phyloP scores from a whole-genome alignment of 1,140 invertebrate genomes.

The Coenobita brevimanus region DNA sequence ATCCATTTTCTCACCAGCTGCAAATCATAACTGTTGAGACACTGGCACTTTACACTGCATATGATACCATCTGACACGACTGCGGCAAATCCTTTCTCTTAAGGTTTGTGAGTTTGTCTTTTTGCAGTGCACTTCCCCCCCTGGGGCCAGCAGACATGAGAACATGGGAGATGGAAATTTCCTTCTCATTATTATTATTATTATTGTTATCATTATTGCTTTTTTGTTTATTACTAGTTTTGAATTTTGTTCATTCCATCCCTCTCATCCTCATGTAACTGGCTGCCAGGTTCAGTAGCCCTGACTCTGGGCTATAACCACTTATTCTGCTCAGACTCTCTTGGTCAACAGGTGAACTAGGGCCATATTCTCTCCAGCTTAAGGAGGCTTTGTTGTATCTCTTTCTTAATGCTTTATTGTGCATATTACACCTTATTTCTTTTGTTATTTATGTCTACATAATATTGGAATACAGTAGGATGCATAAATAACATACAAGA shows the following conservation, averaged over 20 bases:
- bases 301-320: conserved; percentile 1
- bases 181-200: neutral
- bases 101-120: conserved; percentile 23
- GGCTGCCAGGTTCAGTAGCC: neutral
- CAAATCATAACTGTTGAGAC: conserved; percentile 24
- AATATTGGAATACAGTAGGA: no score
- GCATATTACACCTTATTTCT: no score
- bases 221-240: no score
- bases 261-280: conserved; percentile 12
- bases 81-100: neutral
- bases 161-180: neutral
- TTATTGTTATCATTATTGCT: neutral
- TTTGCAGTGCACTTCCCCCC: conserved; percentile 49
- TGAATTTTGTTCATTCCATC: no score
- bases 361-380: no score
- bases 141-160: conserved; percentile 20
- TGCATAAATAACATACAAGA: no score
- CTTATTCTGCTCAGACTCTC: conserved; percentile 43
- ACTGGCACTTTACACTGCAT: conserved; percentile 52
- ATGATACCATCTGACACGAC: conserved; percentile 16
- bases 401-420: no score
- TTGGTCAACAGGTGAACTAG: no score
- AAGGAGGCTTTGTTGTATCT: no score
- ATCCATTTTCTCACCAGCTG: conserved; percentile 40
- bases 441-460: no score